phyloP scores from a whole-genome alignment of 2,888 invertebrate species.

The Aphrophora alni region DNA sequence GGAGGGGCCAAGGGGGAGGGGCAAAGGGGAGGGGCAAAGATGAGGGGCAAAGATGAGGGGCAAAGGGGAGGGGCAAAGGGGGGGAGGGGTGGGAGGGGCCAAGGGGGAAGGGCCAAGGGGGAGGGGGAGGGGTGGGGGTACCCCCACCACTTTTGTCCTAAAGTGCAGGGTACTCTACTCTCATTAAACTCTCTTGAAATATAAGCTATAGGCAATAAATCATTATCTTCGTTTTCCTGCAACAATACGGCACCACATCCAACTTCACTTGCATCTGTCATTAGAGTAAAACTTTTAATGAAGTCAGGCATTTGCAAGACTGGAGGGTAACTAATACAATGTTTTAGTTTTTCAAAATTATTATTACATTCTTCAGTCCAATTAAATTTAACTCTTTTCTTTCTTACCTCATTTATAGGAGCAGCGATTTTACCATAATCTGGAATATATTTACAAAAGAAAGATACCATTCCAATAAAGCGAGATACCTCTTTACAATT shows the following conservation, averaged over 20 bases:
- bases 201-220: neutral
- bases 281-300: neutral
- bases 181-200: neutral
- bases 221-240: too few species aligned
- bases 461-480: slow-evolving; percentile 20
- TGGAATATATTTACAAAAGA: neutral
- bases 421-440: slow-evolving; percentile 9
- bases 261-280: neutral
- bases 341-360: neutral
- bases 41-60: too few species aligned
- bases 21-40: too few species aligned
- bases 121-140: too few species aligned
- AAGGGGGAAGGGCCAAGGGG: too few species aligned
- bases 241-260: too few species aligned
- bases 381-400: slow-evolving; percentile 14
- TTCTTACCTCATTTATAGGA: slow-evolving; percentile 19
- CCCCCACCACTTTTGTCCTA: too few species aligned
- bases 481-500: neutral
- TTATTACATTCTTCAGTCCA: slow-evolving; percentile 12
- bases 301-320: slow-evolving; percentile 14
- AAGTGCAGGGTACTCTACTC: too few species aligned
- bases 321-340: slow-evolving; percentile 7
- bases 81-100: too few species aligned
- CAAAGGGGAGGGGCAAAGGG: too few species aligned
- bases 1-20: too few species aligned